Base-by-base conservation (phyloP, 2,888 invertebrate species). In the Parnassius glacialis region DNA sequence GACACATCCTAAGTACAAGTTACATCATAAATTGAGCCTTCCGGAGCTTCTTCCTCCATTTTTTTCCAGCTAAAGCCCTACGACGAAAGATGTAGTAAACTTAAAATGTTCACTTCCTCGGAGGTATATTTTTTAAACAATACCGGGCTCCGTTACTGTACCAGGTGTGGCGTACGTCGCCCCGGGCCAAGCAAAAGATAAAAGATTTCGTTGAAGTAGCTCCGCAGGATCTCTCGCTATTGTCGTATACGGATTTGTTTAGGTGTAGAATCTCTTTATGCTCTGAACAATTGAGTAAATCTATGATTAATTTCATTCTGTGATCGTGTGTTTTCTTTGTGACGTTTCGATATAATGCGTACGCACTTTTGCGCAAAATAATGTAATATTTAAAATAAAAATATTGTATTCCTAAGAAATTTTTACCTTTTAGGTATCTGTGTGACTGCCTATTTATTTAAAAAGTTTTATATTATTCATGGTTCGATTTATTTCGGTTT, bases 71-170 rank as follows among this genome's bases (percentile, higher is more conserved):
- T 48, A 16, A 80, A 85, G 84, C 84, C 82, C 76, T 80, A 80
- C 75, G 81, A 84, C 87, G 90, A 90, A 84, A 86, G 90, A 90
- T 81, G 84, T 76, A 83, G 85, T 91, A 90, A 88, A 90, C 89
- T 83, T 48, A 75, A 83, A 82, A 83, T 83, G 34, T 81, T 76
- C 67, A 78, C 82, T 86, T 85, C 85, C 85, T 81, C 78, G 70
- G 79, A 81, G 80, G 79, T 83, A 75, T 78, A 79, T 83, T 85
- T 85, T 87, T 90, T 84, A 89, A 90, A 90, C 88, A 89, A 84
- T 78, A 71, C 57, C 54, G 65, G 66, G 53, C 52, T 12, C 71
- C 74, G 73, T 73, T 70, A 72, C 71, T 59, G 66, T 52, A 66
- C 90, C 90, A 90, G 90, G 90, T 90, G 90, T 81, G 80, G 74